Conservation (phyloP, 92 coral and sea anemone species). For the Galaxea fascicularis region DNA sequence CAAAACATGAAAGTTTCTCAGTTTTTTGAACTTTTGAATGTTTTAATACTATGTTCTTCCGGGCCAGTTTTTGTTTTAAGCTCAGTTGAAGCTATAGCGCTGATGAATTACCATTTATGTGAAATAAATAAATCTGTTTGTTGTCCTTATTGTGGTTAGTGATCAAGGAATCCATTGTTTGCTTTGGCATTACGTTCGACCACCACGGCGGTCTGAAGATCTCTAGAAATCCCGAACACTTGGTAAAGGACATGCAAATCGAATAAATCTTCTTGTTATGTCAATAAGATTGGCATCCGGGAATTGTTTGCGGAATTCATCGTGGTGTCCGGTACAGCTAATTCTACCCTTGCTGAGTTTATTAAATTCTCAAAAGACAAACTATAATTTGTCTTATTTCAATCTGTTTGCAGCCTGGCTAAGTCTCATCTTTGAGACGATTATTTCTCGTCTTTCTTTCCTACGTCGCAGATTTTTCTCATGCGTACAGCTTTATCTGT, state of each 20-base stretch:
- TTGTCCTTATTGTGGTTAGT: slow-evolving; percentile 16
- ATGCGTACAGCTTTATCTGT: background rate
- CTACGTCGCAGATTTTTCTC: background rate
- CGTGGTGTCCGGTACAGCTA: background rate
- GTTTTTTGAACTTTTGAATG: background rate
- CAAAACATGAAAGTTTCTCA: too few species aligned
- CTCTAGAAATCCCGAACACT: background rate
- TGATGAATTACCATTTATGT: background rate
- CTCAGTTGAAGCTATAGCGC: background rate
- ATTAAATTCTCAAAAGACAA: background rate
- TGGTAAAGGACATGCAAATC: slow-evolving; percentile 16
- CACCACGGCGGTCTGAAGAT: background rate
- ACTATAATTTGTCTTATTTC: background rate
- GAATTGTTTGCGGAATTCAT: background rate
- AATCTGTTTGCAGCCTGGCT: background rate
- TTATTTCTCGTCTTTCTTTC: background rate
- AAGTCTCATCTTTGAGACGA: too few species aligned
- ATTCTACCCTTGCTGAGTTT: background rate
- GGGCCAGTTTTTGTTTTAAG: background rate
- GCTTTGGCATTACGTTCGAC: background rate
- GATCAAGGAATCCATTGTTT: slow-evolving; percentile 40
- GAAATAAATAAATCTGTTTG: slow-evolving; percentile 29
- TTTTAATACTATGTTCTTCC: background rate
- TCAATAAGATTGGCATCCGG: slow-evolving; percentile 18
- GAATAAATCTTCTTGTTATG: slow-evolving; percentile 1